phyloP scores from a whole-genome alignment of 2,888 invertebrate species.

The Luffia ferchaultella region DNA sequence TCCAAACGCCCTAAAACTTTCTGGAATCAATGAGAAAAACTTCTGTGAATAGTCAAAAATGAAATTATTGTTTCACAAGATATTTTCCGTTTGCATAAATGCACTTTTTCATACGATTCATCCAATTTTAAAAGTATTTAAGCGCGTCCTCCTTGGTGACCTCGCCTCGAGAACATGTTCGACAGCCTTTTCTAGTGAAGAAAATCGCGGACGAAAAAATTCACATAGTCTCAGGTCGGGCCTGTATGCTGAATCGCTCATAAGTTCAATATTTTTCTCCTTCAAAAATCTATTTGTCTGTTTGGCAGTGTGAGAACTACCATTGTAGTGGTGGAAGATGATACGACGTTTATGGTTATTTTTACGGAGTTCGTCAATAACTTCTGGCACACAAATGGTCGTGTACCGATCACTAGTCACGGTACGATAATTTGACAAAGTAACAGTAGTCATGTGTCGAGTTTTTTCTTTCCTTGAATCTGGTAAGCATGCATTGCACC shows the following conservation, averaged over 20 bases:
- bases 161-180: conserved; percentile 8
- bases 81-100: conserved; percentile 8
- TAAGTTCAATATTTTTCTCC: conserved; percentile 5
- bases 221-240: conserved; percentile 3
- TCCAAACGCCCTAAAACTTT: no score
- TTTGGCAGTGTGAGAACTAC: background rate
- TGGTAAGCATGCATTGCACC: conserved; percentile 27
- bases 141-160: background rate
- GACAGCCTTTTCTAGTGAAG: conserved; percentile 10
- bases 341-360: background rate
- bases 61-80: conserved; percentile 2
- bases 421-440: background rate
- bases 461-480: conserved; percentile 15
- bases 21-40: no score
- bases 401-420: background rate
- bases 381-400: background rate
- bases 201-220: conserved; percentile 9
- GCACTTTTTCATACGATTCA: background rate
- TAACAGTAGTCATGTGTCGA: background rate
- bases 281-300: conserved; percentile 8
- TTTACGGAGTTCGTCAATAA: background rate
- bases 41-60: background rate
- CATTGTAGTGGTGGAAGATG: background rate
- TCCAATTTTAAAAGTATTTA: background rate
- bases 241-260: conserved; percentile 4